Evolutionary conservation across 2,113 vertebrate species (phyloP).

Genomic region (Neogobius melanostomus): DNA sequence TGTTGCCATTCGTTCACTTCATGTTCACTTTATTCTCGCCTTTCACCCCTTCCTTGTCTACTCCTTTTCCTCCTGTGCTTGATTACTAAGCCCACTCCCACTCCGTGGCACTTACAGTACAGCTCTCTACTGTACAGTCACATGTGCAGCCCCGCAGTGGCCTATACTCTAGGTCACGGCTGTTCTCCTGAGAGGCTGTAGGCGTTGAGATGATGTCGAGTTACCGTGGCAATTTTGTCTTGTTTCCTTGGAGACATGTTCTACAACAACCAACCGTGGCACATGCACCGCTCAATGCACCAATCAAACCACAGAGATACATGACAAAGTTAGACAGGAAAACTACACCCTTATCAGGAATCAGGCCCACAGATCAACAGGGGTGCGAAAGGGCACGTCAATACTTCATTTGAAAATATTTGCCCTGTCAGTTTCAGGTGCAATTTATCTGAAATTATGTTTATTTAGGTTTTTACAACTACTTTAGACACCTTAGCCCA

Average conservation of each 20-base stretch:
- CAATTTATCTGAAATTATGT: too few relatives aligned
- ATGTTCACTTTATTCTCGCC: background rate
- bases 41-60: background rate
- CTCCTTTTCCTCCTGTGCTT: slow-evolving; percentile 20
- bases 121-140: slow-evolving; percentile 4
- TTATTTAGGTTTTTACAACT: too few relatives aligned
- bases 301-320: background rate
- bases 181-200: slow-evolving; percentile 61
- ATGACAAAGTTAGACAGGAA: background rate
- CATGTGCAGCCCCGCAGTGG: slow-evolving; percentile 34
- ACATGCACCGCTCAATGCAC: background rate
- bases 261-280: slow-evolving; percentile 25
- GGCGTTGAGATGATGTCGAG: slow-evolving; percentile 54
- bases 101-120: slow-evolving; percentile 7
- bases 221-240: slow-evolving; percentile 54
- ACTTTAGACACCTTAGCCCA: too few relatives aligned
- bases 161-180: slow-evolving; percentile 58
- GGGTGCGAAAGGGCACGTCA: too few relatives aligned
- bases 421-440: too few relatives aligned
- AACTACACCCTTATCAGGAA: background rate
- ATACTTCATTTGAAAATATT: too few relatives aligned
- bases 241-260: slow-evolving; percentile 51
- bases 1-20: background rate
- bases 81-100: slow-evolving; percentile 10
- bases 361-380: background rate